Base-by-base conservation (phyloP, 2,797 vertebrate species). In the Lepidocolaptes lacrymiger region DNA sequence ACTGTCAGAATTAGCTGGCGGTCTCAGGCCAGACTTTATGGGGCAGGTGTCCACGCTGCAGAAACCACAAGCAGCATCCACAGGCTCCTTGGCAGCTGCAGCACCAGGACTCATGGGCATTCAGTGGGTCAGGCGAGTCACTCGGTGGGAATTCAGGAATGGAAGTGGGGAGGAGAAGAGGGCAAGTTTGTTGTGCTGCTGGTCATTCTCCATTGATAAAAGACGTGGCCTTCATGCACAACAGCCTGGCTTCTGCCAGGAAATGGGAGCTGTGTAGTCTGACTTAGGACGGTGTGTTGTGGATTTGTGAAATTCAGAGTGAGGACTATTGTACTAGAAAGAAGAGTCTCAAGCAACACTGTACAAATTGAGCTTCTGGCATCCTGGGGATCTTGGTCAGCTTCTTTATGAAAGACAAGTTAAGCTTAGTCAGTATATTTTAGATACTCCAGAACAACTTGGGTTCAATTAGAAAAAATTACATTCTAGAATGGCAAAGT, bases 1-100 rank as follows among this genome's bases (percentile, higher is more conserved):
- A 12, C 44, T 89, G 83, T 59, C 87, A 73, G 82, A 91, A 92
- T 91, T 80, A 85, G 72, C 49, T 88, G 95, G 92, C 91, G 91
- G 79, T 94, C 92, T 78, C 82, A 89, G 66, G 79, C 51, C 93
- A 93, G 91, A 63, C 66, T 69, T 83, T 85, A 67, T 13, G 59
- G 91, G 89, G 69, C 76, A 93, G 51, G 48, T 86, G 79, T 93
- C 93, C 69, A 28, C 0, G 0, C 58, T 62, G 62, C 18, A 55
- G 73, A 94, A 96, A 95, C 75, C 89, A 89, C 82, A 85, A 74
- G 52, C 39, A 51, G 44, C 74, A 16, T 74, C 85, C 13, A 2
- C 63, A 20, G 48, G 12, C 54, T 85, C 22, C 61, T 83, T 76
- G 88, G 76, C 91, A 90, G 79, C 88, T 27, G 26, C 58, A 52